Evolutionary conservation across 2,797 vertebrate species (phyloP).

Genomic region (Chelon auratus): DNA sequence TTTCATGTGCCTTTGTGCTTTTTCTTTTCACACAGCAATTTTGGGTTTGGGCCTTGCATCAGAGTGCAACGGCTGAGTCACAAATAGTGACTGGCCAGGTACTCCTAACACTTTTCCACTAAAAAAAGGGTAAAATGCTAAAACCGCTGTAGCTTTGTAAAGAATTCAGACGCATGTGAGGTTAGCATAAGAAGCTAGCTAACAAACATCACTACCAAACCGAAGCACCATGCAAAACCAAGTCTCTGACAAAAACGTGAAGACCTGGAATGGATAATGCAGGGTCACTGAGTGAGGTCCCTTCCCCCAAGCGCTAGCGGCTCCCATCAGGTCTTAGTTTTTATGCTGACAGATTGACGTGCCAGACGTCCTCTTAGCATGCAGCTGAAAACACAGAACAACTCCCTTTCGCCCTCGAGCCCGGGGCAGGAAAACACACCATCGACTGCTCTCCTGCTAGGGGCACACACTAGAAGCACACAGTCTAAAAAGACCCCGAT

Average conservation of each 20-base stretch:
- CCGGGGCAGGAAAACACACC: slow-evolving; percentile 30
- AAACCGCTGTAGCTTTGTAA: neutral
- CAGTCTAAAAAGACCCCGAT: too few species aligned
- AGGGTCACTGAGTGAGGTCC: slow-evolving; percentile 34
- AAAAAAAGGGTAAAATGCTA: too few species aligned
- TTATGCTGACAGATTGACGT: slow-evolving; percentile 58
- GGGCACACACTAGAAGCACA: neutral
- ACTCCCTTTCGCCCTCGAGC: slow-evolving; percentile 19
- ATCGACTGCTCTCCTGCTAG: neutral
- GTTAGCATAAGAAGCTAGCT: neutral
- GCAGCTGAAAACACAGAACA: slow-evolving; percentile 63
- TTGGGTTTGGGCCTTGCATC: slow-evolving; percentile 5
- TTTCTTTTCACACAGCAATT: slow-evolving; percentile 9
- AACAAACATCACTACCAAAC: neutral
- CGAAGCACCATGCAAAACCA: neutral
- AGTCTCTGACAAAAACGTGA: slow-evolving; percentile 22
- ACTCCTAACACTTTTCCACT: too few species aligned
- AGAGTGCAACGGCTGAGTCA: neutral
- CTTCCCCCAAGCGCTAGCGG: neutral
- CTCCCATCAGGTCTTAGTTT: slow-evolving; percentile 25
- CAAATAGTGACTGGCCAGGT: too few species aligned
- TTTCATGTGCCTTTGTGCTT: neutral
- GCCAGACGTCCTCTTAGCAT: slow-evolving; percentile 42
- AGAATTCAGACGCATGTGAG: neutral
- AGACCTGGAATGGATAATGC: slow-evolving; percentile 28